These are phyloP conservation scores for Drosophila kanekoi DNA, from an alignment of 2,888 invertebrate species.

Conservation along the genomic window DNA sequence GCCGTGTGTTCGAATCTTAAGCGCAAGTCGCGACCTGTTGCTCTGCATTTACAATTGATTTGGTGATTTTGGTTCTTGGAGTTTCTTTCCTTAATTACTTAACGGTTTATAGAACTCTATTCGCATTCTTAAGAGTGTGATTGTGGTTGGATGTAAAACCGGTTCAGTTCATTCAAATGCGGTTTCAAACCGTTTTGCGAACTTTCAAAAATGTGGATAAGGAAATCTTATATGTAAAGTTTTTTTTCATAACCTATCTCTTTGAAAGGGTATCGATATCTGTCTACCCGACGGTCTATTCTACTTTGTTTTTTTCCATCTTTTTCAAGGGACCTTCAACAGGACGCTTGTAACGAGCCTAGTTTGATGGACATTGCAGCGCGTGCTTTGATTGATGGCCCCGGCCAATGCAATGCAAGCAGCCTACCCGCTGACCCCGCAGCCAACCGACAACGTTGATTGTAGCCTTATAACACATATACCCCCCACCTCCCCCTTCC, in stretches of 20 bases:
- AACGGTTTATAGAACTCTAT: too few relatives aligned
- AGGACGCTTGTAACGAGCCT: constrained; percentile 53
- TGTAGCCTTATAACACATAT: not conserved
- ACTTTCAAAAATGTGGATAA: too few relatives aligned
- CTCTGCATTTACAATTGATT: not conserved
- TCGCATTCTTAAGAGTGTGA: too few relatives aligned
- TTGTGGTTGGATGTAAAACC: too few relatives aligned
- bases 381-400: constrained; percentile 67
- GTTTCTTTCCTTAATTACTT: too few relatives aligned
- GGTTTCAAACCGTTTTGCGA: too few relatives aligned
- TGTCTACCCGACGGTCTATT: not conserved
- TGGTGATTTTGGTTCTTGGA: too few relatives aligned
- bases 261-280: constrained; percentile 11
- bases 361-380: constrained; percentile 46
- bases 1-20: not conserved
- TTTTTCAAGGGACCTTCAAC: constrained; percentile 35
- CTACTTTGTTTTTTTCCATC: constrained; percentile 4
- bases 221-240: too few relatives aligned
- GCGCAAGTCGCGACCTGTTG: not conserved
- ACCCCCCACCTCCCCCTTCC: too few relatives aligned
- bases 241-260: too few relatives aligned
- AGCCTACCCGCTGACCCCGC: not conserved
- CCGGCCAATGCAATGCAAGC: constrained; percentile 46
- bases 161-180: too few relatives aligned
- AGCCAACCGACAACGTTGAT: not conserved